Conservation (phyloP, 37 sponge, comb jelly and placozoan genomes). For the Aplysina aerophoba region DNA sequence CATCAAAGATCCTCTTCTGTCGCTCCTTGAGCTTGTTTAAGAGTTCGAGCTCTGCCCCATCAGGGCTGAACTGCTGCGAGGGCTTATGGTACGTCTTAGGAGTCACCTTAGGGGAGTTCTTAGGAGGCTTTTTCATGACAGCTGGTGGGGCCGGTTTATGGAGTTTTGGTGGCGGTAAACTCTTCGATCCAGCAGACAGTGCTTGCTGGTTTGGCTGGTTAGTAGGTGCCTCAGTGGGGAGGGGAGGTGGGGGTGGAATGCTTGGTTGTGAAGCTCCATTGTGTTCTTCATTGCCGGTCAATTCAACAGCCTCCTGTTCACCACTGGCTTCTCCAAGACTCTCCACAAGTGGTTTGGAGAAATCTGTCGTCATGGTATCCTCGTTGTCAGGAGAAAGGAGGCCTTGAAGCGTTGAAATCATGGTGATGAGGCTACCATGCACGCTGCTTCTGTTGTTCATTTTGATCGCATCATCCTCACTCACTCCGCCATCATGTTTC, state of each 20-base stretch:
- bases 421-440: conserved; percentile 22
- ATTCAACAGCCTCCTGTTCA: background rate
- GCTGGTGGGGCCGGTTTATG: background rate
- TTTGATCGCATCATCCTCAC: too few relatives aligned
- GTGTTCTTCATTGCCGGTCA: background rate
- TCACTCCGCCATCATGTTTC: background rate
- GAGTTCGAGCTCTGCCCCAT: conserved; percentile 24
- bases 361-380: background rate
- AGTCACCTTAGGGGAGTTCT: background rate
- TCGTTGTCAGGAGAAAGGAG: conserved; percentile 13
- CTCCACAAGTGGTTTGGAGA: conserved; percentile 2
- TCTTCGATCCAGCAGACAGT: background rate
- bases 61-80: background rate
- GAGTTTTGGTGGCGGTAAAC: conserved; percentile 6
- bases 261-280: background rate
- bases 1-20: conserved; percentile 21
- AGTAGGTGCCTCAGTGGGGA: background rate
- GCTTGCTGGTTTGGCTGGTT: background rate
- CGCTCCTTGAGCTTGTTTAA: conserved; percentile 40
- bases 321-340: conserved; percentile 8
- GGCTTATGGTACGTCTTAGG: background rate
- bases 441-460: background rate
- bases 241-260: background rate
- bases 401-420: conserved; percentile 26
- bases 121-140: conserved; percentile 8